Base-by-base conservation (phyloP, 2,113 vertebrate species). In the Notothenia rossii region DNA sequence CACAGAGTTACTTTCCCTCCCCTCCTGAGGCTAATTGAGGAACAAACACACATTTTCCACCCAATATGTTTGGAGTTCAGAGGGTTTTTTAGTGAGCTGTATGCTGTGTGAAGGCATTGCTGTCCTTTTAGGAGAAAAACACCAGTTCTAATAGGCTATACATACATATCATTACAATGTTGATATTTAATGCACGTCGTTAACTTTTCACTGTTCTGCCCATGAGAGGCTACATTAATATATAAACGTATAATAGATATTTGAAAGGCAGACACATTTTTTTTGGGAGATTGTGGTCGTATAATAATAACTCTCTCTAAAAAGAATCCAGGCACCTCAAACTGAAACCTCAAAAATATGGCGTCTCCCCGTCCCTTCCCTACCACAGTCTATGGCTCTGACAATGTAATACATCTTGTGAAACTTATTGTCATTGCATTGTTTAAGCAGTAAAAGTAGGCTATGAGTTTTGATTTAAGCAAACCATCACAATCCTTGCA, bases 31-130 rank as follows among this genome's bases (percentile, higher is more conserved):
- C 64, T 50, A 62, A 70, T 17, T 14, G 13, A 50, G 12, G 8
- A 46, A 49, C 58, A 69, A 43, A 63, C 62, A 46, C 70, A 59
- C 59, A 70, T 74, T 81, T 86, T 88, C 60, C 60, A 76, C 62
- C 51, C 25, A 6, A 14, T 45, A 43, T 56, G 9, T 36, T 73
- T 7, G 20, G 33, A 20, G 7, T 63, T 14, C 20, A 13, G 36
- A 7, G 36, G 36, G 40, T 25, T 25, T 25, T 25, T 25, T 1
- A 25, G 25, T 20, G 25, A 50, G 55, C 5, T n/a, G 13, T 2
- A 18, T 77, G 55, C 36, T 25, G 36, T 7, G 36, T 5, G 36
- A 40, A 40, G 1, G 36, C 36, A 40, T 40, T 40, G 36, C 36
- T 12, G 3, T 3, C 25, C 25, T 29, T 25, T 29, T 45, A 5